phyloP scores from a whole-genome alignment of 2,797 vertebrate genomes.

The Poliocrania exsul region DNA sequence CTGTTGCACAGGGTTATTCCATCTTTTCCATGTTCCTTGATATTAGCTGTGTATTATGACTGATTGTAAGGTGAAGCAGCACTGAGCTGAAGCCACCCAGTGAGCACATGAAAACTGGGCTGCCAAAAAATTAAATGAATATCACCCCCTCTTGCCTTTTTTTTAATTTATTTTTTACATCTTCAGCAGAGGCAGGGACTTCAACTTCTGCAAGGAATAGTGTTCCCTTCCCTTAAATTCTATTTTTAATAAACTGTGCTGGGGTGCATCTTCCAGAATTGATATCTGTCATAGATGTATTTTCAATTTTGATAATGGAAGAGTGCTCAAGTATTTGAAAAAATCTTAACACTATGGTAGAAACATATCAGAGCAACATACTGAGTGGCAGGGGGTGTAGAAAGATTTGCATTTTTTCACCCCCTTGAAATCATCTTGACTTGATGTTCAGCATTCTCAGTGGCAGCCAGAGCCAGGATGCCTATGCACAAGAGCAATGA shows the following conservation, averaged over 20 bases:
- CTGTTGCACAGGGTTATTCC: not conserved
- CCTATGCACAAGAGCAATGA: not conserved
- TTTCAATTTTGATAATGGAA: not conserved
- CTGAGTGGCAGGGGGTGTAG: not conserved
- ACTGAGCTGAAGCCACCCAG: not conserved
- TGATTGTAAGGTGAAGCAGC: not conserved
- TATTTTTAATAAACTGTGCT: not conserved
- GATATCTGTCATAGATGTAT: not conserved
- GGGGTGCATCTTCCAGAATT: not conserved
- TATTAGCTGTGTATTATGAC: not conserved
- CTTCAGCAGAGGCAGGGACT: not conserved
- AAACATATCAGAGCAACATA: not conserved
- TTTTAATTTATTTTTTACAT: not conserved
- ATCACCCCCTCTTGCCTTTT: not conserved
- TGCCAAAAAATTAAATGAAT: not conserved
- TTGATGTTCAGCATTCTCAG: not conserved
- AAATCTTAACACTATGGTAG: not conserved
- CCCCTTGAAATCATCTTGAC: not conserved
- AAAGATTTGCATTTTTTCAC: not conserved
- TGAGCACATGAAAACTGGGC: not conserved
- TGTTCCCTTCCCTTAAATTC: not conserved
- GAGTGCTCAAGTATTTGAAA: not conserved
- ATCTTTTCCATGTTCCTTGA: not conserved
- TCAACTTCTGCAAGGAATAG: not conserved
- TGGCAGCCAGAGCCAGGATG: not conserved